Evolutionary conservation across 2,888 invertebrate species (phyloP).

Genomic region (Esperia sulphurella): DNA sequence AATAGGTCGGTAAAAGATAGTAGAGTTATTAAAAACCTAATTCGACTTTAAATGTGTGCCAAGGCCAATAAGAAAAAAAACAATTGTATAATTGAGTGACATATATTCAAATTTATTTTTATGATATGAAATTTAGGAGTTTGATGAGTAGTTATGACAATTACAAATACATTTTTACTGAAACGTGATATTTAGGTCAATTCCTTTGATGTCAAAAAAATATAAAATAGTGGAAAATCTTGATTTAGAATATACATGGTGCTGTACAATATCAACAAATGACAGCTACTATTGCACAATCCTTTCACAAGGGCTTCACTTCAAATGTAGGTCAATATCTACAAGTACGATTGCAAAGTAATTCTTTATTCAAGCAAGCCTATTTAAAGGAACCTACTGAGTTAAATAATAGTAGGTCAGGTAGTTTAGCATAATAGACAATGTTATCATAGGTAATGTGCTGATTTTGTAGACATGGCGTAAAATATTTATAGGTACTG

Average conservation of each 20-base stretch:
- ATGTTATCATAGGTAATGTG: too few species aligned
- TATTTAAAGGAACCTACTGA: too few species aligned
- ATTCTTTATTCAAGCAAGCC: background rate
- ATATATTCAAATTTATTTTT: slow-evolving; percentile 9
- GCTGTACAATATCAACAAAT: slow-evolving; percentile 75
- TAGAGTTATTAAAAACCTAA: slow-evolving; percentile 72
- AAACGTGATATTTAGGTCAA: slow-evolving; percentile 20
- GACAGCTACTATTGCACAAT: slow-evolving; percentile 80
- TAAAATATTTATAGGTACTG: background rate
- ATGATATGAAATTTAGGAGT: background rate
- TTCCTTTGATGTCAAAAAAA: slow-evolving; percentile 38
- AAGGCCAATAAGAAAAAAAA: slow-evolving; percentile 50
- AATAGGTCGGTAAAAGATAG: slow-evolving; percentile 74
- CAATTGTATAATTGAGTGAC: slow-evolving; percentile 6
- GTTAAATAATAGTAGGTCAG: too few species aligned
- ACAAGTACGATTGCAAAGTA: slow-evolving; percentile 55
- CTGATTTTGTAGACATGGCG: too few species aligned
- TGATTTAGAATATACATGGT: slow-evolving; percentile 71
- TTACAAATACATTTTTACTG: too few species aligned
- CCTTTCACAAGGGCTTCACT: slow-evolving; percentile 78
- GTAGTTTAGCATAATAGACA: too few species aligned
- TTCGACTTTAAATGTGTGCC: slow-evolving; percentile 59
- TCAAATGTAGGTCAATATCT: slow-evolving; percentile 77
- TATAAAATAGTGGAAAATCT: slow-evolving; percentile 66
- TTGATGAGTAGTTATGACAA: too few species aligned